Conservation (phyloP, 1,140 invertebrate genomes). For the Drosophila eugracilis region DNA sequence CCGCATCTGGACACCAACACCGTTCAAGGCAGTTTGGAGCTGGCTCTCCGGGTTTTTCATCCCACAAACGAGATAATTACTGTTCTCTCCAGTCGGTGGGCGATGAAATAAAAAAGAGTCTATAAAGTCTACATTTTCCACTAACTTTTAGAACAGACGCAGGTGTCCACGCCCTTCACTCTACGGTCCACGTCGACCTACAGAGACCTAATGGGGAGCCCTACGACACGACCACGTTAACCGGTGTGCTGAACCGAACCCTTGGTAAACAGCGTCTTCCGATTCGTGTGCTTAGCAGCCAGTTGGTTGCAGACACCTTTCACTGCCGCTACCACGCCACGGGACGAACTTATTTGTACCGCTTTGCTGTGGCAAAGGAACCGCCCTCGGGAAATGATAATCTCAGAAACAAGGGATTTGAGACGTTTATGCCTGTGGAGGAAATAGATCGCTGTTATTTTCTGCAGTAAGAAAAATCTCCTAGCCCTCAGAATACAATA, state of each 20-base stretch:
- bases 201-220: slow-evolving; percentile 82
- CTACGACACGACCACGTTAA: slow-evolving; percentile 85
- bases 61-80: slow-evolving; percentile 86
- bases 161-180: slow-evolving; percentile 89
- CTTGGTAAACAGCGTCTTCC: slow-evolving; percentile 86
- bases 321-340: slow-evolving; percentile 87
- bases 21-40: slow-evolving; percentile 88
- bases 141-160: slow-evolving; percentile 88
- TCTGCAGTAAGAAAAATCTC: slow-evolving; percentile 64
- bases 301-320: slow-evolving; percentile 87
- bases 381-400: neutral
- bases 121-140: neutral
- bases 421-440: slow-evolving; percentile 67
- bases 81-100: slow-evolving; percentile 88
- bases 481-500: accelerated
- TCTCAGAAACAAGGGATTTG: slow-evolving; percentile 59
- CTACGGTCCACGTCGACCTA: slow-evolving; percentile 88
- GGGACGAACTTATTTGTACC: slow-evolving; percentile 89
- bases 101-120: neutral
- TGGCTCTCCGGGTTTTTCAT: slow-evolving; percentile 85
- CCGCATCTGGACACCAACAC: slow-evolving; percentile 86
- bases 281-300: slow-evolving; percentile 86
- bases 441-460: slow-evolving; percentile 78
- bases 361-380: slow-evolving; percentile 85
- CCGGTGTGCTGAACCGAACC: slow-evolving; percentile 86